phyloP scores from a whole-genome alignment of 2,113 vertebrate species.

The Oncorhynchus gorbuscha region DNA sequence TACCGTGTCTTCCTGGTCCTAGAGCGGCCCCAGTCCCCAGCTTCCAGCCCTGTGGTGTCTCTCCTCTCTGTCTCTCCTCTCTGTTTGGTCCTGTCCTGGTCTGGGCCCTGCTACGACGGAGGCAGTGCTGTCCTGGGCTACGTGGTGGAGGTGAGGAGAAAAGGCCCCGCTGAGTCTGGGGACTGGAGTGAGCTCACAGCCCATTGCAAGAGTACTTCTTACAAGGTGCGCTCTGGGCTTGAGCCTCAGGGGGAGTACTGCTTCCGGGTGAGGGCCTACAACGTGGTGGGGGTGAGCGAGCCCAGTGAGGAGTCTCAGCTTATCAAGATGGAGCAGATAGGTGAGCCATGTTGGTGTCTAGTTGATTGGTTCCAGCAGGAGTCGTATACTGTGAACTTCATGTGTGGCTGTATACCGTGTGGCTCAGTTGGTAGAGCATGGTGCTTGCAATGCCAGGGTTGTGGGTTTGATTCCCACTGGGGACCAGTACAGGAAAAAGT shows the following conservation, averaged over 20 bases:
- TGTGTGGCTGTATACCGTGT: too few relatives aligned
- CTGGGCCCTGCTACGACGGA: constrained; percentile 79
- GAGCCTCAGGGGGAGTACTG: constrained; percentile 61
- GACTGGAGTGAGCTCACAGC: constrained; percentile 65
- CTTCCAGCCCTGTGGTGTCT: constrained; percentile 69
- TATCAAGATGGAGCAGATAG: constrained; percentile 69
- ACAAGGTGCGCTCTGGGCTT: constrained; percentile 64
- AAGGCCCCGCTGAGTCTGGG: constrained; percentile 16
- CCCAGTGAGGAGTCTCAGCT: constrained; percentile 68
- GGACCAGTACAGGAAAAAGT: too few relatives aligned
- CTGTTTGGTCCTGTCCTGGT: constrained; percentile 77
- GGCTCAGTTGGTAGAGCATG: too few relatives aligned
- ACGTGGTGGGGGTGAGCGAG: constrained; percentile 70
- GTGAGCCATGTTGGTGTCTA: constrained; percentile 43
- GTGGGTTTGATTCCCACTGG: too few relatives aligned
- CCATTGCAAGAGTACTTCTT: constrained; percentile 72
- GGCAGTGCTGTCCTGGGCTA: constrained; percentile 76
- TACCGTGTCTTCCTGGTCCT: constrained; percentile 3
- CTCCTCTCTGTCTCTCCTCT: constrained; percentile 34
- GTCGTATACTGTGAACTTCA: not conserved
- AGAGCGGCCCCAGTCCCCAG: constrained; percentile 76
- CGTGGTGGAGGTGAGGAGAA: constrained; percentile 66
- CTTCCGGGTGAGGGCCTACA: constrained; percentile 74
- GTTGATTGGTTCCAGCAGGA: not conserved
- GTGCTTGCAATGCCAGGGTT: too few relatives aligned